These are phyloP conservation scores for Bufotes viridis DNA, from an alignment of 2,797 vertebrate species.

Conservation along the genomic window DNA sequence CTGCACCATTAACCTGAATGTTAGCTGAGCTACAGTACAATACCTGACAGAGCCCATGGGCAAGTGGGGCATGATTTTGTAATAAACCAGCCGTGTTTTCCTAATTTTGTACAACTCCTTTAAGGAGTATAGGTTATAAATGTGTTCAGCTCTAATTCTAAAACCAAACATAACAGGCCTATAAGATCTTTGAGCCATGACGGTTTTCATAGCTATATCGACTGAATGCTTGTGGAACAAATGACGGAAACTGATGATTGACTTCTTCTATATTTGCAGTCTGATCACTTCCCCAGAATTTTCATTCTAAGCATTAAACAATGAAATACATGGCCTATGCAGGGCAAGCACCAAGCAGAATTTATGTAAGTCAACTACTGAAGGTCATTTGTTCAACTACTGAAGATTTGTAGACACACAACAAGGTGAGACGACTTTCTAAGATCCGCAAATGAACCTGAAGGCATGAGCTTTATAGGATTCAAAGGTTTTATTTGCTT, in stretches of 20 bases:
- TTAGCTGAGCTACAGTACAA: background rate
- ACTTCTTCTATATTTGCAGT: background rate
- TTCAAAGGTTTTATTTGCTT: slow-evolving; percentile 57
- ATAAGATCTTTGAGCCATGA: background rate
- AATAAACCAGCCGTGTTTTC: background rate
- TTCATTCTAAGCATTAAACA: background rate
- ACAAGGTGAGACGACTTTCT: background rate
- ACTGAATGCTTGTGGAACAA: background rate
- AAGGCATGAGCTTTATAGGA: background rate
- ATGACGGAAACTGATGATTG: background rate
- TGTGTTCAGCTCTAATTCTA: background rate
- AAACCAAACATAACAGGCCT: background rate
- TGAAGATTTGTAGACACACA: background rate
- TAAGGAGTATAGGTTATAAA: background rate
- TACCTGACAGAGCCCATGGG: background rate
- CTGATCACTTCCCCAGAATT: background rate
- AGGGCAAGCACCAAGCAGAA: background rate
- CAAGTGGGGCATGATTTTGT: too few relatives aligned
- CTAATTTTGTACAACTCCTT: background rate
- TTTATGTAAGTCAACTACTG: background rate
- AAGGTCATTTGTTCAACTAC: background rate
- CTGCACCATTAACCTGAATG: too few relatives aligned
- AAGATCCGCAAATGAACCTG: background rate
- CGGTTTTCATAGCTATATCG: background rate
- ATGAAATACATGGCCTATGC: background rate